Base-by-base conservation (phyloP, 37 sponge, comb jelly and placozoan species). In the Beroe ovata region DNA sequence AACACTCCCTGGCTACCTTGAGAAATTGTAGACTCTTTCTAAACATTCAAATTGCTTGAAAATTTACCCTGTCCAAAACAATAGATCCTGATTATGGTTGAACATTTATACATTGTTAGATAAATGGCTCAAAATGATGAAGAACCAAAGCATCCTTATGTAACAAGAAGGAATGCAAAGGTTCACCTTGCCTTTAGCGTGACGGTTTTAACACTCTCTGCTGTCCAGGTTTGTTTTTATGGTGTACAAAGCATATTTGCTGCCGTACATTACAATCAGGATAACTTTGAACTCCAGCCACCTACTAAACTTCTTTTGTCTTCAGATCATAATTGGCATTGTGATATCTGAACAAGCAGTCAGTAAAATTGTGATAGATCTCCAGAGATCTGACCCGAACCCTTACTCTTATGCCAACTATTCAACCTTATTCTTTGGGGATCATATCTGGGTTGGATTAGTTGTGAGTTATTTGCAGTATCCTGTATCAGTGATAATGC, bases 111-210 rank as follows among this genome's bases (percentile, higher is more conserved):
- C n/a, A 11, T 47, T 47, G 54, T 47, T 47, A 47, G 54, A 47
- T n/a, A n/a, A 47, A 66, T 66, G 69, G 36, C 35, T 33, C 18
- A 30, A 66, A 25, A 34, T 19, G 69, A 66, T 11, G 32, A 25
- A 66, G 69, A 66, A 30, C 69, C 69, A 66, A 66, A 66, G 35
- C 69, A 66, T 33, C 69, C 69, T 6, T 66, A 66, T 66, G 69
- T 66, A 0, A 66, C 69, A 33, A 8, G 35, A 18, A 32, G 1
- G 16, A 66, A 66, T 30, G 69, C 32, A 14, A 66, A 8, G 8
- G 69, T 66, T 16, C 69, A 66, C 35, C 36, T 66, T 1, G 32
- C 3, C 14, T 66, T 66, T 33, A 66, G 69, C 36, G 34, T 66
- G 18, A 4, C 34, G 1, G 35, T 66, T 25, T 34, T 32, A 4